Base-by-base conservation (phyloP, 37 sponge, comb jelly and placozoan species). In the Oopsacas minuta region DNA sequence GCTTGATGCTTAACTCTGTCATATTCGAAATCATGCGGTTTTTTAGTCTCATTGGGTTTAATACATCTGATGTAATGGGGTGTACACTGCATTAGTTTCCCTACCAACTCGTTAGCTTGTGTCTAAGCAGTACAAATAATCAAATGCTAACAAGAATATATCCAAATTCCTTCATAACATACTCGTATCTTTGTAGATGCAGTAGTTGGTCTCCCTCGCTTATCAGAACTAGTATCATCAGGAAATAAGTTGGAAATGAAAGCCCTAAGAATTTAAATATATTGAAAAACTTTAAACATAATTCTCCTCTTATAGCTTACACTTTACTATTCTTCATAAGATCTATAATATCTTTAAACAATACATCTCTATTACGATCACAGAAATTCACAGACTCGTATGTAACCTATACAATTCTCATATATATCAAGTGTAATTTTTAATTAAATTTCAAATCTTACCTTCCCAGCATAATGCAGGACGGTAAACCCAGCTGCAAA, bases 61-160 rank as follows among this genome's bases (percentile, higher is more conserved):
- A 97, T 92, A 83, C 98, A 96, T 39, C 97, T 91, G 85, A 96
- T 92, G 89, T 96, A 97, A 87, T 94, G 94, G 20, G 98, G 94
- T 28, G 94, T 94, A 52, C 98, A 97, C 87, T 84, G 84, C 91
- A 89, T 94, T 42, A 97, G 89, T 53, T 83, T 88, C 51, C 84
- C 91, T 36, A 96, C 94, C 37, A 96, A 86, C 32, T 88, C 90
- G 81, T 96, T 96, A 69, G 96, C 96, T 52, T 93, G 93, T n/a
- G 90, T 96, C 92, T 94, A 82, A 7, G n/a, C n/a, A 91, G 22
- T 36, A 23, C 36, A 10, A 61, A 61, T 61, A 25, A 61, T 61
- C 5, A 61, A 61, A 20, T 3, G 20, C 75, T 10, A 7, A 3
- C 7, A 61, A 42, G 49, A 17, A 15, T 17, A 42, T 42, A 17